Conservation (phyloP, 2,888 invertebrate genomes). For the Pseudanteris insignis region DNA sequence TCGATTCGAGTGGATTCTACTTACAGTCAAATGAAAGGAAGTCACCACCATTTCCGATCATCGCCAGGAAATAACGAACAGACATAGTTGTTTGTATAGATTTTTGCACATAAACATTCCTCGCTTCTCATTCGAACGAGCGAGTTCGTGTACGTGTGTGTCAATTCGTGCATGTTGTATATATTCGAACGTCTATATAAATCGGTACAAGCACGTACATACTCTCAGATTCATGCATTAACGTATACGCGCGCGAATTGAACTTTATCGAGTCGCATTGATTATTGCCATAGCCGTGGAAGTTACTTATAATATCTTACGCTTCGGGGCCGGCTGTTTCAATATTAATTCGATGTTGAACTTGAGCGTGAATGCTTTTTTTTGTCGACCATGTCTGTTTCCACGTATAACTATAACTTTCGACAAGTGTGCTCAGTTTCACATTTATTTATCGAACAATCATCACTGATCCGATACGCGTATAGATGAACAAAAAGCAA, state of each 20-base stretch:
- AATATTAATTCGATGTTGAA: slow-evolving; percentile 15
- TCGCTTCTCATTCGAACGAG: background rate
- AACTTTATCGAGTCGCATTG: slow-evolving; percentile 5
- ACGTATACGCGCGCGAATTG: no score
- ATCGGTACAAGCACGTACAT: background rate
- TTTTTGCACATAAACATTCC: slow-evolving; percentile 29
- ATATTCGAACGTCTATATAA: background rate
- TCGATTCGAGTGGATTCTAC: slow-evolving; percentile 44
- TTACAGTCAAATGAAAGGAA: slow-evolving; percentile 40
- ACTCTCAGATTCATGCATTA: no score
- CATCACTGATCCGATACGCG: no score
- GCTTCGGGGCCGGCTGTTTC: no score
- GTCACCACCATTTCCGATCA: slow-evolving; percentile 19
- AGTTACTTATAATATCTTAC: background rate
- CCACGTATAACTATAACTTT: no score
- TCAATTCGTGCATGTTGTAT: background rate
- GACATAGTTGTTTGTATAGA: slow-evolving; percentile 32
- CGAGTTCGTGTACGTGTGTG: background rate
- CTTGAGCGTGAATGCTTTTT: no score
- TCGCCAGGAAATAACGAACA: slow-evolving; percentile 35
- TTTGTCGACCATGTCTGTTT: no score
- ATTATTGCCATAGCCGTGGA: slow-evolving; percentile 5
- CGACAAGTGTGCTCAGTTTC: no score
- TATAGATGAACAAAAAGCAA: no score
- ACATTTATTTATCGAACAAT: no score